A percentile compares a stretch with the other conserved stretches of the same genome.
Conservation (phyloP, 2,797 vertebrate species). For the Pseudotriccus pelzelni region DNA sequence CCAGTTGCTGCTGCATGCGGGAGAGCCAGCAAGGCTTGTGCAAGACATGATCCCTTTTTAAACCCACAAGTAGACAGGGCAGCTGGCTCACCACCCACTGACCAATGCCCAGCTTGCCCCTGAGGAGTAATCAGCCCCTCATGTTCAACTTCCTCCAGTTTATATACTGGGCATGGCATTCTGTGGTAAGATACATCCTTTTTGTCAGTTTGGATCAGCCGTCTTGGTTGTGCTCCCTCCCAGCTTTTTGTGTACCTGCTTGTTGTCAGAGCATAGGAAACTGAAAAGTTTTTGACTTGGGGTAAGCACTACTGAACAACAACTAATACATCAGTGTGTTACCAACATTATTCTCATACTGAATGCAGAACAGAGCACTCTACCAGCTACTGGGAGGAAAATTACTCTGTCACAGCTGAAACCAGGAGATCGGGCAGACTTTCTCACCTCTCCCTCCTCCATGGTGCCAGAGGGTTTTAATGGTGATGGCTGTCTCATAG, state of each 20-base stretch:
- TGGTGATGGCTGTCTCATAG: background rate
- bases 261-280: background rate
- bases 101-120: rapidly evolving
- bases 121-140: background rate
- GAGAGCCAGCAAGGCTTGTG: background rate
- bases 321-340: background rate
- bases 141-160: background rate
- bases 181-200: background rate
- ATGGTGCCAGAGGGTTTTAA: background rate
- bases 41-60: rapidly evolving
- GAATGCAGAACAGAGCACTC: background rate
- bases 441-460: background rate
- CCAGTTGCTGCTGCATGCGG: rapidly evolving
- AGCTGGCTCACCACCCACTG: background rate
- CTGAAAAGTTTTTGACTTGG: background rate
- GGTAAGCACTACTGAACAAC: background rate
- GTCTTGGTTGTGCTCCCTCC: background rate
- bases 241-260: rapidly evolving
- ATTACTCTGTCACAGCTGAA: background rate
- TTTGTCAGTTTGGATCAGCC: background rate
- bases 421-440: background rate
- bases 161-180: background rate
- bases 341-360: background rate
- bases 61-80: rapidly evolving
- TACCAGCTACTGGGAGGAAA: background rate